Percentiles rank a stretch among this genome's conserved stretches.
These are phyloP conservation scores for Brevimyrus niger DNA, from an alignment of 2,113 vertebrate species.

Conservation along the genomic window DNA sequence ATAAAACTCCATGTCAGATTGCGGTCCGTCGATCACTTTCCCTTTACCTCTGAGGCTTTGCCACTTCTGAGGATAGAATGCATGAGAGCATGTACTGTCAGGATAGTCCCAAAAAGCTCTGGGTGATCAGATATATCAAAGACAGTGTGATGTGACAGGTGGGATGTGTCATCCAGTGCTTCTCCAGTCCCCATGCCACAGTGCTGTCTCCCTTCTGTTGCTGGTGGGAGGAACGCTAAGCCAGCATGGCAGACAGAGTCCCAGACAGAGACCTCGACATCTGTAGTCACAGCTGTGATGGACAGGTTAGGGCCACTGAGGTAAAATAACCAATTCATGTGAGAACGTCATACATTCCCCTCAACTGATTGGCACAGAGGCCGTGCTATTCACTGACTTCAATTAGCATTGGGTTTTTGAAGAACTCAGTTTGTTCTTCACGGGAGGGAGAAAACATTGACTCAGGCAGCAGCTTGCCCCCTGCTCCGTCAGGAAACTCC, in stretches of 20 bases:
- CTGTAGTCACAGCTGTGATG: neutral
- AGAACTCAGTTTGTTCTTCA: neutral
- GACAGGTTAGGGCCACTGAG: neutral
- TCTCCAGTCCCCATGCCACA: neutral
- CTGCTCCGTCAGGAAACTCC: neutral
- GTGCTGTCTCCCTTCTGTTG: neutral
- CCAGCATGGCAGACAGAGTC: neutral
- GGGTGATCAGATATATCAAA: neutral
- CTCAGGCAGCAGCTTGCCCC: neutral
- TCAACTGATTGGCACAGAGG: neutral
- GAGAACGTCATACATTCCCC: neutral
- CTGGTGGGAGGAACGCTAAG: neutral
- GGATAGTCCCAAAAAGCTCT: neutral
- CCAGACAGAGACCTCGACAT: neutral
- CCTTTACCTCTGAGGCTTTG: neutral
- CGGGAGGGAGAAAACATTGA: neutral
- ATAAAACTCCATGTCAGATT: neutral
- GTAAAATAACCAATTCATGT: neutral
- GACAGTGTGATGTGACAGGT: neutral
- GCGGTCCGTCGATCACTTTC: neutral
- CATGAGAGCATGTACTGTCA: neutral
- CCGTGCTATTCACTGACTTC: neutral
- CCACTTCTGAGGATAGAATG: neutral
- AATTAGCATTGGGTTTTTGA: neutral
- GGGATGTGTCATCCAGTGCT: neutral